Base-by-base conservation (phyloP, 2,113 vertebrate genomes). In the Leiothrix lutea region DNA sequence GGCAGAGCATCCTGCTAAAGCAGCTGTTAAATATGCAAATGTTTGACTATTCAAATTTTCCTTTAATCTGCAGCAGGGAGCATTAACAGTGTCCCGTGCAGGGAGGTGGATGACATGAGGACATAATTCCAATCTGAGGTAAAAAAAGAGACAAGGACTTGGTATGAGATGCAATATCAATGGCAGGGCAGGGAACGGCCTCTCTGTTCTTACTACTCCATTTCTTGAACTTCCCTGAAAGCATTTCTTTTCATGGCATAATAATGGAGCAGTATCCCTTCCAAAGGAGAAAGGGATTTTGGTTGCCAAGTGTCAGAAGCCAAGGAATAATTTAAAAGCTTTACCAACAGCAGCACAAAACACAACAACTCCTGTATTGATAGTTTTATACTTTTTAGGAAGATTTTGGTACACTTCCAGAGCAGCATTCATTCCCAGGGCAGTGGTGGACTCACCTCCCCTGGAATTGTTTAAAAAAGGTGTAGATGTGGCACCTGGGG, bases 151-250 rank as follows among this genome's bases (percentile, higher is more conserved):
- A 40, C 1, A n/a, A 45, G 31, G 47, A 50, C 51, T 82, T 83
- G 8, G 20, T 45, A 35, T 0, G 3, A 62, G 48, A 10, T 66
- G 18, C 22, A 14, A 1, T 12, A 44, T 24, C 64, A 40, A 2
- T 53, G 14, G 22, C 15, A 48, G 19, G 14, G 4, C 12, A 69
- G 48, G 44, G 35, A 84, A 38, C 13, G 33, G 47, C 15, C 19
- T 61, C 47, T 6, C 14, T 45, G 50, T 40, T 56, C 31, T 35
- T 66, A 22, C 36, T 29, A 4, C 5, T 31, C 33, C 7, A 5
- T 17, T 35, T 23, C 15, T 54, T 81, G 48, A 42, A 38, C 11
- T 58, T 54, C 26, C 0, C 2, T 60, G 54, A 35, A 73, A 81
- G 9, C 3, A 18, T 26, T 67, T 25, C 17, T 79, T 38, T 45